These are phyloP conservation scores for Rhogogaster chlorosoma DNA, from an alignment of 2,888 invertebrate genomes.

Conservation along the genomic window DNA sequence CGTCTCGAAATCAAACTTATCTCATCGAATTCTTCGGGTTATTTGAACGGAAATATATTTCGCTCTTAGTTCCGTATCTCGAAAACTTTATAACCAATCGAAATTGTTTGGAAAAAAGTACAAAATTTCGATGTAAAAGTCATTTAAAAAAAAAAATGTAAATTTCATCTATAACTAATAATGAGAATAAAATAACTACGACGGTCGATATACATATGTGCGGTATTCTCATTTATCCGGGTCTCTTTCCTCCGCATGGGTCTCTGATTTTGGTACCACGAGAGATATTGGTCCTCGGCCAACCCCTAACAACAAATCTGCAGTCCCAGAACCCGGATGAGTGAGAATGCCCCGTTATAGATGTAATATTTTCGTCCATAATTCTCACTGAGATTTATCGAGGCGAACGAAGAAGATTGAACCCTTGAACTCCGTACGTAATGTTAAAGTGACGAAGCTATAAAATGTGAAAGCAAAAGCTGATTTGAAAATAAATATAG, in stretches of 20 bases:
- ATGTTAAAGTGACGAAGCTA: neutral
- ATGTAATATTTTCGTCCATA: neutral
- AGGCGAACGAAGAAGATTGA: neutral
- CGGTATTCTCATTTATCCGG: too few species aligned
- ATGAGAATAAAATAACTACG: neutral
- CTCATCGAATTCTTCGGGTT: neutral
- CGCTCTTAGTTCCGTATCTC: neutral
- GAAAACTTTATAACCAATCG: neutral
- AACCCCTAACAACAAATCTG: too few species aligned
- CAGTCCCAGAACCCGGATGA: too few species aligned
- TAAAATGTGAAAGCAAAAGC: neutral
- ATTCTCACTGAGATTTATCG: neutral
- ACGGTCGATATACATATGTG: neutral
- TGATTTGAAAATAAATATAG: neutral
- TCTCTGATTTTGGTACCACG: too few species aligned
- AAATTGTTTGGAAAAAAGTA: conserved; percentile 1
- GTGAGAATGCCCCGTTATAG: neutral
- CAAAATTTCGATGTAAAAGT: too few species aligned
- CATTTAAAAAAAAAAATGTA: too few species aligned
- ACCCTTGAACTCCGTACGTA: neutral
- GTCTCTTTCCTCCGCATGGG: too few species aligned
- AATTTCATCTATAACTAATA: neutral
- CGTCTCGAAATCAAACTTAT: conserved; percentile 19
- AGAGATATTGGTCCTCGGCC: too few species aligned
- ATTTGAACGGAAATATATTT: conserved; percentile 28